Percentiles rank a stretch among this genome's conserved stretches.
These are phyloP conservation scores for Heliothis virescens DNA, from an alignment of 1,140 invertebrate species.

Conservation along the genomic window DNA sequence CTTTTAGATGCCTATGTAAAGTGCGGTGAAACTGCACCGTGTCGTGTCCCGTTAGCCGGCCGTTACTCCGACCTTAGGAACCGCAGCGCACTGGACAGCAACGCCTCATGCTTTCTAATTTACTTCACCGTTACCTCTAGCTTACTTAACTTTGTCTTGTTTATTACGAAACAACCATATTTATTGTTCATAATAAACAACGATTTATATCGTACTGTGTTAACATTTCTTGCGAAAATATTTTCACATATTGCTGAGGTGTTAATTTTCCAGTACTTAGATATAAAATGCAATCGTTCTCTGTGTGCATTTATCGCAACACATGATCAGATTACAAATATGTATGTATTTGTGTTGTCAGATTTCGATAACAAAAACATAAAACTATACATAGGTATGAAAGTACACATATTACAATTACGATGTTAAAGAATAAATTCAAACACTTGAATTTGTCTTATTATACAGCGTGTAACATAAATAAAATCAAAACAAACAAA, in stretches of 20 bases:
- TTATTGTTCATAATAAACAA: slow-evolving; percentile 15
- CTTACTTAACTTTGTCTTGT: slow-evolving; percentile 32
- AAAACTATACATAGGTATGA: background rate
- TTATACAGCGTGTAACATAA: slow-evolving; percentile 3
- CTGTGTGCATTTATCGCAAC: background rate
- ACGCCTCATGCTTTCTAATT: slow-evolving; percentile 48
- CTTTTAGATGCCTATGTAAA: background rate
- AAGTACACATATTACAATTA: too few species aligned
- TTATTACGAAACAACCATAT: slow-evolving; percentile 18
- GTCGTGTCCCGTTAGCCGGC: slow-evolving; percentile 18
- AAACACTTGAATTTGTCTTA: slow-evolving; percentile 8
- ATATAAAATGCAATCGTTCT: slow-evolving; percentile 17
- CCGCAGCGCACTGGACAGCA: slow-evolving; percentile 26
- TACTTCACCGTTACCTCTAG: slow-evolving; percentile 28
- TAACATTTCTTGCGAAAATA: background rate
- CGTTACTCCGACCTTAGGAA: slow-evolving; percentile 8
- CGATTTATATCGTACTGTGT: background rate
- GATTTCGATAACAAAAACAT: background rate
- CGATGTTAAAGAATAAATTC: background rate
- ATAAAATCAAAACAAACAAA: slow-evolving; percentile 25
- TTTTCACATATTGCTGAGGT: background rate
- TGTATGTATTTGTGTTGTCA: background rate
- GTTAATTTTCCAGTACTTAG: slow-evolving; percentile 13
- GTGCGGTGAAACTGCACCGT: background rate
- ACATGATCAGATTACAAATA: background rate